Base-by-base conservation (phyloP, 2,888 invertebrate species). In the Amaurobius ferox region DNA sequence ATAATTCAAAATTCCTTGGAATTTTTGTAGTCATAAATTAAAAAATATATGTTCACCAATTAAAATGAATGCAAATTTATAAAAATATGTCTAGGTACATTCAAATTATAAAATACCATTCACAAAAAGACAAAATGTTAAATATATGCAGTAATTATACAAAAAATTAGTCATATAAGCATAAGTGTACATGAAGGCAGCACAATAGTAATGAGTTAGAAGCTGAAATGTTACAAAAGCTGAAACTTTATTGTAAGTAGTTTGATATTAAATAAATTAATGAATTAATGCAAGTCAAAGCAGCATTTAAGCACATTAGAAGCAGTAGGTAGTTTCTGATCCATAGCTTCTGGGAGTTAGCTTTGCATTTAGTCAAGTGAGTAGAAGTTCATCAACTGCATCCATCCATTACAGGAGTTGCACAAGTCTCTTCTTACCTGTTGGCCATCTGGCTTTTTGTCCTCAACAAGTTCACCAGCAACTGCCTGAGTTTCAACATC, bases 401-500 rank as follows among this genome's bases (percentile, higher is more conserved):
- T 72, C 40, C 67, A 80, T 55, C 80, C 80, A 72, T 44, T 29
- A 55, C 26, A 23, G 30, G 66, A 70, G 62, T 26, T 44, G 61
- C 64, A 71, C 1, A 35, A 62, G 29, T 19, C 66, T 55, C 77
- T 35, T 64, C 85, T 85, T 88, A 86, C 88, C 88, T 88, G 85
- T 70, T 78, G 80, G 66, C 67, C 68, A 55, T 88, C 88, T 23
- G 80, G 88, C 61, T 74, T 77, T 76, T 85, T 85, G 23, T 71
- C 80, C 40, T 86, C 86, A 40, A 72, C 72, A 11, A 88, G 74
- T 16, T 88, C 88, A n/a, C 76, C 79, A 62, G 88, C 64, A 16
- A 86, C 71, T 19, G 86, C 74, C n/a, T 88, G 79, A 32, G 83
- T 80, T 39, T 61, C 68, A 19, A 87, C 87, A 76, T 88, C 86